Base-by-base conservation (phyloP, 2,113 vertebrate species). In the Calcarius ornatus region DNA sequence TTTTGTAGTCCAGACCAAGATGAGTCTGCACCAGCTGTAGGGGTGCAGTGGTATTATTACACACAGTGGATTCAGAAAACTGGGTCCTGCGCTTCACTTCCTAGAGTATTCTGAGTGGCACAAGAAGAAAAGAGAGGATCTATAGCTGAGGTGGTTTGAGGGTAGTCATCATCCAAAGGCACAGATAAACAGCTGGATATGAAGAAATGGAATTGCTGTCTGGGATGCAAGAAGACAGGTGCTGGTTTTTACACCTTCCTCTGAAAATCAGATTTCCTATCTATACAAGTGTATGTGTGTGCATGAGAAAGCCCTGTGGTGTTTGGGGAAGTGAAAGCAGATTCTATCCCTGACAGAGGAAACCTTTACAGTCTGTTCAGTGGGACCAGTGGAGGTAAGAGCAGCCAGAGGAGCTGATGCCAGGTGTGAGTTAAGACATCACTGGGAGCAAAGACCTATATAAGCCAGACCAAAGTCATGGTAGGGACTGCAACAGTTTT, bases 401-500 rank as follows among this genome's bases (percentile, higher is more conserved):
- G 30, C 59, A 91, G 50, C 13, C 38, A 70, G 40, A 69, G 23
- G 13, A 70, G 15, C 8, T n/a, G 24, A 21, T 53, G 42, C 20
- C 35, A 53, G 33, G 6, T 37, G 1, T 45, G 48, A 86, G 4
- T 61, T 66, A 28, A 50, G 35, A 42, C 45, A 50, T 51, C 9
- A 10, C 37, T 38, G 31, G 24, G 6, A 65, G 18, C 11, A 81
- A 50, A 82, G 28, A 37, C 15, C 71, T 60, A 11, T 15, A 28
- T 27, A 70, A 57, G 28, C 0, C 2, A 78, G 37, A 82, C 18
- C 28, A 54, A 60, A 89, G 22, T 27, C 51, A 35, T 20, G 21
- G 6, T 1, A 47, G 14, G 1, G 18, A 80, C 31, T 1, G 1
- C 2, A 4, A 6, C 3, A 72, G n/a, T 42, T 82, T 87, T 64